phyloP scores from a whole-genome alignment of 1,140 invertebrate genomes.

The Papilio polyxenes region DNA sequence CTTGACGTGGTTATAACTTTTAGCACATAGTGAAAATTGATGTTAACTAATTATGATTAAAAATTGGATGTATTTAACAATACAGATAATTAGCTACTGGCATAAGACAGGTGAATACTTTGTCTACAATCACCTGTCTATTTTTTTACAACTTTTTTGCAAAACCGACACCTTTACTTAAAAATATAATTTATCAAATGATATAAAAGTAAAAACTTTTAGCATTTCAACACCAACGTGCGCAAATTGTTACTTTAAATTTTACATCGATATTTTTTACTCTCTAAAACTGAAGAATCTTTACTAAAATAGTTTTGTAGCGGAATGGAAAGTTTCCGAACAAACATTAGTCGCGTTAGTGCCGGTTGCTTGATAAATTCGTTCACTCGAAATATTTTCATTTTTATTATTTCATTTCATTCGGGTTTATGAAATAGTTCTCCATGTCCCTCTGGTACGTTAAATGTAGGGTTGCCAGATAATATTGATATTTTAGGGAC shows the following conservation, averaged over 20 bases:
- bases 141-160: slow-evolving; percentile 7
- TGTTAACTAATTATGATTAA: neutral
- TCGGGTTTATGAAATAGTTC: slow-evolving; percentile 58
- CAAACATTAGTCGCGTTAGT: slow-evolving; percentile 71
- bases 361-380: slow-evolving; percentile 70
- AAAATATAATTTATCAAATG: neutral
- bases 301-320: neutral
- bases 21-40: neutral
- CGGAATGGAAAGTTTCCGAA: slow-evolving; percentile 54
- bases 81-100: slow-evolving; percentile 1
- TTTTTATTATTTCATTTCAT: slow-evolving; percentile 69
- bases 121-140: slow-evolving; percentile 11
- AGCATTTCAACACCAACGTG: too few relatives aligned
- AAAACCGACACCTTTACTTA: slow-evolving; percentile 15
- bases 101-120: slow-evolving; percentile 6
- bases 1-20: neutral
- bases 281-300: neutral
- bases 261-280: neutral
- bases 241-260: too few relatives aligned
- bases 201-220: neutral
- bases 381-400: slow-evolving; percentile 65
- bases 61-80: neutral
- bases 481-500: neutral
- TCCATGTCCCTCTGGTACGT: slow-evolving; percentile 24
- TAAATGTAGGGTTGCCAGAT: neutral